A percentile compares a stretch with the other conserved stretches of the same genome.
phyloP scores from a whole-genome alignment of 2,888 invertebrate species.

The Nudaria mundana region DNA sequence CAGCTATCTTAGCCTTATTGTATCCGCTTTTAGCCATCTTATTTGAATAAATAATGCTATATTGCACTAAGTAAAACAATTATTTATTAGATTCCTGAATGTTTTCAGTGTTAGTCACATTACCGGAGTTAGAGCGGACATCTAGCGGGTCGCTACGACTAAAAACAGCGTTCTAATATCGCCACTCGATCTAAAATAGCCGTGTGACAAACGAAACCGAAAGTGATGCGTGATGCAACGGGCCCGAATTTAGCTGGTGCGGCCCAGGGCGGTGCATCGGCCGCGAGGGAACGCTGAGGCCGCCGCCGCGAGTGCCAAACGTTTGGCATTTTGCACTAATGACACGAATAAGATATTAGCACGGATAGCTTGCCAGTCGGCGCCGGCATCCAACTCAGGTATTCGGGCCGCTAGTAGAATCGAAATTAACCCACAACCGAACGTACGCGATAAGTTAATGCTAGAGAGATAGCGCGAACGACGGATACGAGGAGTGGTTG shows the following conservation, averaged over 20 bases:
- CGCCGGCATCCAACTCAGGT: constrained; percentile 52
- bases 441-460: constrained; percentile 19
- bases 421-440: constrained; percentile 52
- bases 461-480: constrained; percentile 15
- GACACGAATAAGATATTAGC: constrained; percentile 80
- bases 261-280: constrained; percentile 70
- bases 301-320: constrained; percentile 66
- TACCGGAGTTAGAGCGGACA: constrained; percentile 40
- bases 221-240: constrained; percentile 79
- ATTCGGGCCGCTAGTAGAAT: constrained; percentile 62
- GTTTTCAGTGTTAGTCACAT: constrained; percentile 56
- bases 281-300: constrained; percentile 60
- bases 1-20: constrained; percentile 53
- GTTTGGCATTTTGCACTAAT: constrained; percentile 79
- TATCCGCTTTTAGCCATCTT: constrained; percentile 55
- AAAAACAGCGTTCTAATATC: constrained; percentile 77
- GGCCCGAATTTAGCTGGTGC: constrained; percentile 73
- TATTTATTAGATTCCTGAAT: constrained; percentile 54
- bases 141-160: constrained; percentile 54
- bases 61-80: constrained; percentile 55
- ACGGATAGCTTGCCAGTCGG: constrained; percentile 62
- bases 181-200: constrained; percentile 77
- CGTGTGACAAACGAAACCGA: constrained; percentile 78
- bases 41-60: constrained; percentile 68
- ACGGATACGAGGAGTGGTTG: constrained; percentile 30